Evolutionary conservation across 2,797 vertebrate species (phyloP).

Genomic region (Cephalopachus bancanus): DNA sequence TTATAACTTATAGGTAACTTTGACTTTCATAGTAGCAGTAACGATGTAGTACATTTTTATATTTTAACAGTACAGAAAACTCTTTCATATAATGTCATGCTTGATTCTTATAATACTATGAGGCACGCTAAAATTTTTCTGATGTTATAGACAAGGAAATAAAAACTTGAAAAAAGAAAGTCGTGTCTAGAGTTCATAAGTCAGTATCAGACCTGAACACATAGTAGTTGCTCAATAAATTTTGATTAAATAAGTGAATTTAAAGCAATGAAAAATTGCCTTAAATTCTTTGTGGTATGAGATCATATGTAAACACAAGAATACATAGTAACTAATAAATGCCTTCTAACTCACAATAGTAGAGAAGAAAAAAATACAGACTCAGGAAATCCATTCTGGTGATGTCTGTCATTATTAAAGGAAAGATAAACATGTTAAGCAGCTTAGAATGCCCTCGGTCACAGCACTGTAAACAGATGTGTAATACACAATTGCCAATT

Average conservation of each 20-base stretch:
- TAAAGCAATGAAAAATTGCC: background rate
- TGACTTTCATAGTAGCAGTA: background rate
- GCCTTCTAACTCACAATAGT: slow-evolving; percentile 36
- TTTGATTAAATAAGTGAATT: background rate
- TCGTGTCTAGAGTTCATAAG: slow-evolving; percentile 50
- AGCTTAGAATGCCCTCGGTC: slow-evolving; percentile 73
- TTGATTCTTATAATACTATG: slow-evolving; percentile 2
- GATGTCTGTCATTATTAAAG: slow-evolving; percentile 83
- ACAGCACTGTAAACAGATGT: slow-evolving; percentile 84
- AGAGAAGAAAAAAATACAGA: slow-evolving; percentile 4
- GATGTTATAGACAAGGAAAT: slow-evolving; percentile 77
- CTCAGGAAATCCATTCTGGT: background rate
- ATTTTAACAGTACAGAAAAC: background rate
- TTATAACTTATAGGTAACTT: background rate
- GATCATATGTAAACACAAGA: background rate
- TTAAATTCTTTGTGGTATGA: background rate
- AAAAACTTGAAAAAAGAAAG: slow-evolving; percentile 67
- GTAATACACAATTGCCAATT: slow-evolving; percentile 77
- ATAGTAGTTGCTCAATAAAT: slow-evolving; percentile 25
- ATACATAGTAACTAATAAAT: background rate
- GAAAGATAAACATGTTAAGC: slow-evolving; percentile 83
- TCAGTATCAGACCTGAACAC: background rate
- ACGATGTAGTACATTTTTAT: slow-evolving; percentile 36
- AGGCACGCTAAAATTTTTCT: slow-evolving; percentile 57
- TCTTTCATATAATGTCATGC: background rate